Evolutionary conservation across 2,113 vertebrate species (phyloP), one percentile per base, ranked within the genome.

Genomic region (Chionomys nivalis): DNA sequence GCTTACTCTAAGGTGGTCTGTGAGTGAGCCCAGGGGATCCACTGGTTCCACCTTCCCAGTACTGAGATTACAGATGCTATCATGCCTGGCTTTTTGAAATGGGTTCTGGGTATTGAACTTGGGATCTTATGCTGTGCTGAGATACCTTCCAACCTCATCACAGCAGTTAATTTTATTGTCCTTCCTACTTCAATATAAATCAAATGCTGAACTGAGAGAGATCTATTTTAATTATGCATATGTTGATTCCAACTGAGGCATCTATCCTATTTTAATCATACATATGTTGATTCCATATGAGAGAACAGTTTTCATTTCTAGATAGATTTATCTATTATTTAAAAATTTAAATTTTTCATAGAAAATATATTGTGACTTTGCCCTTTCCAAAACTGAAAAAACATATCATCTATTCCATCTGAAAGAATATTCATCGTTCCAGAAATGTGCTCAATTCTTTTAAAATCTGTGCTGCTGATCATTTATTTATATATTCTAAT

Each of bases 311-410:
- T 92, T 61, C 44, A 68, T 87, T 87, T 87, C 63, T 87, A 87
- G 42, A 49, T 36, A 87, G 61, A 86, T 72, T 75, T 42, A 63
- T 47, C 33, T 91, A 44, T 86, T 78, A 93, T n/a, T 76, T 86
- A 6, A 87, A 78, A 58, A 87, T 39, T 10, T n/a, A 76, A 28
- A 42, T 79, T 90, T 95, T 55, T 63, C 52, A 89, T 42, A 28
- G 55, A 94, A 96, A 66, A 91, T 68, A 1, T 31, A 63, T 4
- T 94, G 42, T 86, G 42, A 92, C n/a, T 75, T 24, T 93, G 91
- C 6, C 42, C 79, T 92, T 90, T 89, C 44, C 52, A 88, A 96
- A 96, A 85, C n/a, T 87, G 92, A 75, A 91, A 95, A 95, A 68
- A 63, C 94, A 68, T 65, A 68, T 68, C 94, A 68, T 65, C 13